Conservation (phyloP, 2,888 invertebrate genomes). For the Salpingus planirostris region DNA sequence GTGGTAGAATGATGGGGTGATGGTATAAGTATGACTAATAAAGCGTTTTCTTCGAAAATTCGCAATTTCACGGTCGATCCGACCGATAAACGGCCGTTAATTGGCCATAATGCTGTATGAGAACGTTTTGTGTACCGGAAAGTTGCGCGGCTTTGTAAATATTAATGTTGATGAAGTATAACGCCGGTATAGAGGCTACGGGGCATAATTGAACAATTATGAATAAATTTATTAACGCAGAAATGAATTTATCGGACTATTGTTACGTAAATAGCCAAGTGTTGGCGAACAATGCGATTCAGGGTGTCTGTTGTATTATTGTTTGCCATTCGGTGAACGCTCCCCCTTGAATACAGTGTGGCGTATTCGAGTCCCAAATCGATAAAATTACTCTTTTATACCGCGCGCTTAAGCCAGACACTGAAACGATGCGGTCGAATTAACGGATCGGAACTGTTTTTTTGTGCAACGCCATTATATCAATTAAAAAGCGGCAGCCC, state of each 20-base stretch:
- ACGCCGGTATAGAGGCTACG: too few relatives aligned
- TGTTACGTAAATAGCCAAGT: constrained; percentile 21
- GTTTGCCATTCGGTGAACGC: constrained; percentile 17
- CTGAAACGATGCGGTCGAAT: constrained; percentile 15
- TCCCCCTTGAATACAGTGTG: constrained; percentile 21
- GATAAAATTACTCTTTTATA: constrained; percentile 20
- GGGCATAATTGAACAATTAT: constrained; percentile 11
- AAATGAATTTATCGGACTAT: constrained; percentile 10
- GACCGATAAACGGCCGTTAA: too few relatives aligned
- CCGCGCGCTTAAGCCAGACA: constrained; percentile 10
- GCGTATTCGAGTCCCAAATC: constrained; percentile 22
- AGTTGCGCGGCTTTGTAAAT: too few relatives aligned
- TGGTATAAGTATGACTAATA: too few relatives aligned
- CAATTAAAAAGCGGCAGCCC: constrained; percentile 10
- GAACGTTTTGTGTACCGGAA: too few relatives aligned
- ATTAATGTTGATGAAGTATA: too few relatives aligned
- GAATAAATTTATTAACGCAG: constrained; percentile 11
- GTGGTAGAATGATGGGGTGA: too few relatives aligned
- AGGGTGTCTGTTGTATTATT: constrained; percentile 20
- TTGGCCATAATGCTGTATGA: too few relatives aligned
- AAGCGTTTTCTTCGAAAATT: too few relatives aligned
- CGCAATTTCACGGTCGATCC: too few relatives aligned
- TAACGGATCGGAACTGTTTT: constrained; percentile 15
- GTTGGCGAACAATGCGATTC: constrained; percentile 20
- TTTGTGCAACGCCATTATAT: background rate